Evolutionary conservation across 1,140 invertebrate species (phyloP), one percentile per base, ranked within the genome.

Genomic region (Ceratitis capitata): DNA sequence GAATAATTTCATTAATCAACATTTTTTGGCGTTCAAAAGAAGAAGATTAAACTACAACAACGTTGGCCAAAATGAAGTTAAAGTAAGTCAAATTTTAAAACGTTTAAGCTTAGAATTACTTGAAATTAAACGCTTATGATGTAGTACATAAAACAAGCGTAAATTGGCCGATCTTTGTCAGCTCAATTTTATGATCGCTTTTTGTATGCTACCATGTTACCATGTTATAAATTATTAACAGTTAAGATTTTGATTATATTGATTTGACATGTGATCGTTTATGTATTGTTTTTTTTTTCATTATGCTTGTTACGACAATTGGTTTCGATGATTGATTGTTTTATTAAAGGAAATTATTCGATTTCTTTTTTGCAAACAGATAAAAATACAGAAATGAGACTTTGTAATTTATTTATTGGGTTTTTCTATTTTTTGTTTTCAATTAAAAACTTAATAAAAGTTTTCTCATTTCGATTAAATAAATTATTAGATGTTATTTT

Each of bases 1-100:
- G 51, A 56, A 56, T 56, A 56, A n/a, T 56, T 56, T 2, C 1
- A 7, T 56, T 56, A n/a, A 56, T 56, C 51, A 56, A 6, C n/a
- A 56, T 56, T 56, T 56, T 23, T 23, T 78, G 39, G 26, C 26
- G 19, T 1, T 26, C 58, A 69, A 42, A 78, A 78, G n/a, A n/a
- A n/a, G n/a, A 26, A 61, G 23, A 26, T 61, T 61, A 78, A 83
- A 14, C 23, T 83, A 53, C 82, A 83, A 56, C 82, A 53, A 83
- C 82, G 51, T 56, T 83, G 47, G 82, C 47, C 32, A 83, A 32
- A 53, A 83, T 83, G 82, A 83, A 83, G 32, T 35, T 83, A 53
- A 83, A 49, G 82, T 83, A 19, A 53, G 82, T 83, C 3, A 0
- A 19, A n/a, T n/a, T n/a, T n/a, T n/a, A n/a, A 45, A 23, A 78